phyloP scores from a whole-genome alignment of 2,797 vertebrate species.

The Coregonus sp. region DNA sequence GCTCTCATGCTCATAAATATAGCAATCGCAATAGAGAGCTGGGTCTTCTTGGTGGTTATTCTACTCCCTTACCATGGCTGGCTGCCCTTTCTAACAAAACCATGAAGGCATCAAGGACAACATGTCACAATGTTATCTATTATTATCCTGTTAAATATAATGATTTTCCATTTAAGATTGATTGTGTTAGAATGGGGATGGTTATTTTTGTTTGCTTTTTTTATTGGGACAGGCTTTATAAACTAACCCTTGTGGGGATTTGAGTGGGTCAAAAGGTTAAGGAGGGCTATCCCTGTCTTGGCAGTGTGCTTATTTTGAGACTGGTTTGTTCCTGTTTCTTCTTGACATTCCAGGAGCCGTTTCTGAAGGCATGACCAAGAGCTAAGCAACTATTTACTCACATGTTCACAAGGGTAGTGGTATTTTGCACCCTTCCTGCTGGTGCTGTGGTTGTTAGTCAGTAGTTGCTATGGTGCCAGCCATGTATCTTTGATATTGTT shows the following conservation, averaged over 20 bases:
- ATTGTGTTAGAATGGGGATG: neutral
- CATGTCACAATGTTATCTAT: constrained; percentile 13
- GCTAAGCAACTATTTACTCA: neutral
- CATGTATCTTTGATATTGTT: neutral
- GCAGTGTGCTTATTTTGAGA: constrained; percentile 26
- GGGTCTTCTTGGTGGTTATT: constrained; percentile 27
- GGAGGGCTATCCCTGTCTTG: constrained; percentile 1
- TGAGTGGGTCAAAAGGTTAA: constrained; percentile 10
- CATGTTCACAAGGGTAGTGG: neutral
- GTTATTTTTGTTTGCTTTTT: constrained; percentile 11
- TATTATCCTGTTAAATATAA: constrained; percentile 36
- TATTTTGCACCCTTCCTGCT: neutral
- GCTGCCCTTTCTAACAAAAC: constrained; percentile 21
- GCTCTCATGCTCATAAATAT: constrained; percentile 58
- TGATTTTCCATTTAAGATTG: constrained; percentile 12
- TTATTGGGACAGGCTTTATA: constrained; percentile 12
- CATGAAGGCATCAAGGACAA: neutral
- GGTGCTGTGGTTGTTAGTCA: too few relatives aligned
- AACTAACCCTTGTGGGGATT: constrained; percentile 13
- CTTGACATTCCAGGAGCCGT: constrained; percentile 32
- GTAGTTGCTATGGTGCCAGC: too few relatives aligned
- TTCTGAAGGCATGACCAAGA: neutral
- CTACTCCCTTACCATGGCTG: constrained; percentile 31
- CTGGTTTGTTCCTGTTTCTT: constrained; percentile 9
- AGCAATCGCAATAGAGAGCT: constrained; percentile 42